These are phyloP conservation scores for Masticophis lateralis DNA, from an alignment of 2,797 vertebrate genomes.

Conservation along the genomic window DNA sequence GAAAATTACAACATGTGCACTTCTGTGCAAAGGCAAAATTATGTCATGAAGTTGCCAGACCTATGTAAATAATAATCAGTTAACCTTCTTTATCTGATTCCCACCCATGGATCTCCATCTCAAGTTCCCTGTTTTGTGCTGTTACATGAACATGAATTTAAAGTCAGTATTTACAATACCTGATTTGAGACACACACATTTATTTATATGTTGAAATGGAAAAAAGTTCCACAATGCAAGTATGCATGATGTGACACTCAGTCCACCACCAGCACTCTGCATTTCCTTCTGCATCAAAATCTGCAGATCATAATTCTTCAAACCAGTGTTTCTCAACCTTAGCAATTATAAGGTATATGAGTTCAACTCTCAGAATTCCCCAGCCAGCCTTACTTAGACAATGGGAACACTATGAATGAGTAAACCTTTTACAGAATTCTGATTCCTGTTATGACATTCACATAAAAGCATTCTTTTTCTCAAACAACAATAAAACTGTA, in stretches of 20 bases:
- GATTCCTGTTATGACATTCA: background rate
- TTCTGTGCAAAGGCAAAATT: background rate
- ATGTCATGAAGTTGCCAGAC: background rate
- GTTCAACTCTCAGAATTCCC: background rate
- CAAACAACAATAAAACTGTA: background rate
- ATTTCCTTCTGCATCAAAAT: background rate
- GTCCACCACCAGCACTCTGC: background rate
- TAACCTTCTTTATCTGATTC: background rate
- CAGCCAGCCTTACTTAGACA: background rate
- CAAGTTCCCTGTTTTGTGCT: background rate
- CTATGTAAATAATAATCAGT: background rate
- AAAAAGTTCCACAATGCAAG: background rate
- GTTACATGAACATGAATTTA: background rate
- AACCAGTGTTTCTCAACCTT: background rate
- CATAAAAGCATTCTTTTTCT: background rate
- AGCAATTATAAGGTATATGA: background rate
- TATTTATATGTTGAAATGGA: background rate
- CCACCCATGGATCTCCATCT: background rate
- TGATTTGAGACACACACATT: background rate
- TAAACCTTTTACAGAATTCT: too few species aligned
- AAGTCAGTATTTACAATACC: background rate
- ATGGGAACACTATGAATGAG: background rate
- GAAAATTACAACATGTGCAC: background rate
- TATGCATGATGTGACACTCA: background rate
- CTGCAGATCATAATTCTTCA: background rate